Evolutionary conservation across 2,888 invertebrate species (phyloP).

Genomic region (Hydroisotoma schaefferi): DNA sequence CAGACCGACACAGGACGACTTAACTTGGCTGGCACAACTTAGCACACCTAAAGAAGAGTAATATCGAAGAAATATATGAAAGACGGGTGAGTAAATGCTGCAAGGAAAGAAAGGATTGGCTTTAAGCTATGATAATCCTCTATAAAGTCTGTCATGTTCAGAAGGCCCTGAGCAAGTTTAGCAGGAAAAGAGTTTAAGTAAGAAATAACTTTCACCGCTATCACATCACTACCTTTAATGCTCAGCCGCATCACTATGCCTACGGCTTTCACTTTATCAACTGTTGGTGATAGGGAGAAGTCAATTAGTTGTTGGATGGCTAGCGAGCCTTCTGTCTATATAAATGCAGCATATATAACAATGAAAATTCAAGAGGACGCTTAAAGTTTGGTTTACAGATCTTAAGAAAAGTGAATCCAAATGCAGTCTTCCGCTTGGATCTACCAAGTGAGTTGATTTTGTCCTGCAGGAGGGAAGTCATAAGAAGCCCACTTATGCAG

Average conservation of each 20-base stretch:
- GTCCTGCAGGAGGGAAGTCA: background rate
- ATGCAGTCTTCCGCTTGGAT: too few relatives aligned
- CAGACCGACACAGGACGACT: too few relatives aligned
- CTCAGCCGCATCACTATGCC: too few relatives aligned
- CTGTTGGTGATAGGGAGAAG: slow-evolving; percentile 2
- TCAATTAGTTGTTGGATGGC: background rate
- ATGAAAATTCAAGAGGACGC: too few relatives aligned
- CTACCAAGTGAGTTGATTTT: background rate
- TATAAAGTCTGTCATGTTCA: slow-evolving; percentile 7
- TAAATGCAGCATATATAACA: too few relatives aligned
- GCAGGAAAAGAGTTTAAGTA: background rate
- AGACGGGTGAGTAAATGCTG: too few relatives aligned
- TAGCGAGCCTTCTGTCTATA: background rate
- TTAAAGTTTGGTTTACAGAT: too few relatives aligned
- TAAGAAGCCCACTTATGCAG: slow-evolving; percentile 9
- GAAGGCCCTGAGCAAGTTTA: background rate
- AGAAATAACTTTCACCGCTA: slow-evolving; percentile 2
- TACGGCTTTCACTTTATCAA: background rate
- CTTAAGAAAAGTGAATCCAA: too few relatives aligned
- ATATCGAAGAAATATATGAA: too few relatives aligned
- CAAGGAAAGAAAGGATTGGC: background rate
- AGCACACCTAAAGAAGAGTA: too few relatives aligned
- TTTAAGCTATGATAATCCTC: slow-evolving; percentile 2
- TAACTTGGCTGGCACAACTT: too few relatives aligned
- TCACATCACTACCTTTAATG: background rate